Base-by-base conservation (phyloP, 2,888 invertebrate genomes). In the Macrosiphum euphorbiae region DNA sequence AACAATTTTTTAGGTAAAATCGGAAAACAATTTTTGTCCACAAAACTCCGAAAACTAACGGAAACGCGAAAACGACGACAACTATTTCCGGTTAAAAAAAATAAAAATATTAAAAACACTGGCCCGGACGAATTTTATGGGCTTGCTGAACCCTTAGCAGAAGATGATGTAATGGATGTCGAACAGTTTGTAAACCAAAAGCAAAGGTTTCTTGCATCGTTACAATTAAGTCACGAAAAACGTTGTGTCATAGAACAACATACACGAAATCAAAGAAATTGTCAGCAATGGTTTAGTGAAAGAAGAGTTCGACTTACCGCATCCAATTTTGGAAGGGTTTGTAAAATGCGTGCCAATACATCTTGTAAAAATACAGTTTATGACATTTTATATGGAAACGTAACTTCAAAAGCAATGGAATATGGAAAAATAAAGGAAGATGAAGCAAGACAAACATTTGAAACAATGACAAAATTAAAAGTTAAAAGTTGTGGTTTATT, bases 61-160 rank as follows among this genome's bases (percentile, higher is more conserved):
- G 35, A 88, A n/a, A 88, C 35, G 0, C 88, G 88, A 24, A 88
- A 88, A 88, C 35, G 88, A 88, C 52, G 88, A 88, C 88, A 88
- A 88, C 88, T 88, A 3, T 52, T 88, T 52, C 52, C 87, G 20
- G 3, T 1, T 16, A 52, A 89, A 58, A 89, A 35, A 88, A 55
- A 4, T 20, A 67, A 90, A 90, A 90, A 41, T 41, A 89, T 41
- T 58, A 61, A 61, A 90, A 90, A 47, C 26, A 61, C 28, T 10
- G 67, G 90, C 28, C 90, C 90, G 7, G 90, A n/a, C n/a, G n/a
- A n/a, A n/a, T n/a, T n/a, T n/a, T n/a, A n/a, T n/a, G n/a, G n/a
- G n/a, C n/a, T n/a, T 35, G 88, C 55, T 1, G 88, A 88, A 58
- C 55, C 88, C n/a, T 88, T 88, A 89, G 16, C 28, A 41, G 28